phyloP scores from a whole-genome alignment of 2,113 vertebrate species.

The Cromileptes altivelis region DNA sequence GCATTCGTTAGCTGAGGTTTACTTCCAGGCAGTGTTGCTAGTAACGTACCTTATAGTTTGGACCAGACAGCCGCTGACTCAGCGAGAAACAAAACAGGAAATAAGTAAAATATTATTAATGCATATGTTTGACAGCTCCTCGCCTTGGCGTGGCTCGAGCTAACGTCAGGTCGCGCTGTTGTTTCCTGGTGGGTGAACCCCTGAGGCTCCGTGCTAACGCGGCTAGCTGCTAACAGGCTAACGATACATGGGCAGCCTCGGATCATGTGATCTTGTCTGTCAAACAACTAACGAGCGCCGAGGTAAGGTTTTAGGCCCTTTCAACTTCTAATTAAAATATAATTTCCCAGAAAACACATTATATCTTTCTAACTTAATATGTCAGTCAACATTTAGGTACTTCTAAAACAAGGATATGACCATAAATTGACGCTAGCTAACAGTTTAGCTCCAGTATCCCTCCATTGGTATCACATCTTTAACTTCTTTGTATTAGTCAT shows the following conservation, averaged over 20 bases:
- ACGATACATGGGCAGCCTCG: slow-evolving; percentile 7
- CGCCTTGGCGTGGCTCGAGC: neutral
- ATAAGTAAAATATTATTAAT: neutral
- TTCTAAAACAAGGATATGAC: neutral
- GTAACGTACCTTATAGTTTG: slow-evolving; percentile 45
- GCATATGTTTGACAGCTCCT: slow-evolving; percentile 39
- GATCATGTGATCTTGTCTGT: slow-evolving; percentile 70
- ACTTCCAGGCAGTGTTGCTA: neutral
- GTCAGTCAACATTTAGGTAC: neutral
- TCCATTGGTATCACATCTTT: neutral
- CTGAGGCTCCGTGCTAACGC: slow-evolving; percentile 29
- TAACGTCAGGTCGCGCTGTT: slow-evolving; percentile 31
- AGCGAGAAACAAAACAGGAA: neutral
- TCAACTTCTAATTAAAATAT: neutral
- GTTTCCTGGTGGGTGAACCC: slow-evolving; percentile 65
- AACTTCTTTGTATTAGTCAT: slow-evolving; percentile 1
- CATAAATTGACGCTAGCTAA: neutral
- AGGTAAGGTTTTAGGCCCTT: neutral
- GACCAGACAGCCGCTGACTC: neutral
- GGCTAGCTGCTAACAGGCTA: slow-evolving; percentile 65
- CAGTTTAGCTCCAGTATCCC: neutral
- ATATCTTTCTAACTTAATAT: neutral
- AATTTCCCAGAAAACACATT: neutral
- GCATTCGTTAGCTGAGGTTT: slow-evolving; percentile 5
- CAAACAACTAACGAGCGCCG: slow-evolving; percentile 9